A percentile compares a stretch with the other conserved stretches of the same genome.
These are phyloP conservation scores for Donacobius atricapilla DNA, from an alignment of 2,113 vertebrate genomes.

Conservation along the genomic window DNA sequence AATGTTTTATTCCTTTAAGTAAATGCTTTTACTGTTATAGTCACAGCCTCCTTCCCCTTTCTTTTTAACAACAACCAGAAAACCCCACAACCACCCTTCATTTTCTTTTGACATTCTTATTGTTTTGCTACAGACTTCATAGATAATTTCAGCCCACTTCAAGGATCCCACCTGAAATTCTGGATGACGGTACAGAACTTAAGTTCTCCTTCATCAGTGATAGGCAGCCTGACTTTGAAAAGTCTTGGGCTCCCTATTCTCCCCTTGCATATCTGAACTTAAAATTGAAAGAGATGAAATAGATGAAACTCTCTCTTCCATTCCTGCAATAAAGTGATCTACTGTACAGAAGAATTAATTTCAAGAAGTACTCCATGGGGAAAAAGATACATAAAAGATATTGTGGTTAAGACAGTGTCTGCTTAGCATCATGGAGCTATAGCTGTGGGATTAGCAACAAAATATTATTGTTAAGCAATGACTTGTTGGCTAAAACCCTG, in stretches of 20 bases:
- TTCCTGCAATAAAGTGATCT: background rate
- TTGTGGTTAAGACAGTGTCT: background rate
- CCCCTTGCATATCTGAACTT: background rate
- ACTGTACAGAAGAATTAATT: background rate
- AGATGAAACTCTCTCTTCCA: background rate
- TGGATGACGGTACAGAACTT: background rate
- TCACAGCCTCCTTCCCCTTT: rapidly evolving
- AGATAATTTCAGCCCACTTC: background rate
- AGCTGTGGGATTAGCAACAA: background rate
- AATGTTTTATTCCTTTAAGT: background rate
- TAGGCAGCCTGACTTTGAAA: background rate
- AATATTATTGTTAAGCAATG: background rate
- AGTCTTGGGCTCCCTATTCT: background rate
- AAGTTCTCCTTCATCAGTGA: background rate
- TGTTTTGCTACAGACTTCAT: background rate
- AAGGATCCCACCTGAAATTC: background rate
- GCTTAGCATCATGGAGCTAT: background rate
- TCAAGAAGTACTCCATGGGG: background rate
- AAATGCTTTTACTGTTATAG: background rate
- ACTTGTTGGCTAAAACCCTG: background rate
- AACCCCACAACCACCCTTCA: background rate
- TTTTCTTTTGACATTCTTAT: background rate
- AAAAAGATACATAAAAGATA: background rate
- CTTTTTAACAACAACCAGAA: background rate
- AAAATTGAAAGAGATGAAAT: background rate